These are phyloP conservation scores for Eumaeus atala DNA, from an alignment of 1,140 invertebrate species.

Conservation along the genomic window DNA sequence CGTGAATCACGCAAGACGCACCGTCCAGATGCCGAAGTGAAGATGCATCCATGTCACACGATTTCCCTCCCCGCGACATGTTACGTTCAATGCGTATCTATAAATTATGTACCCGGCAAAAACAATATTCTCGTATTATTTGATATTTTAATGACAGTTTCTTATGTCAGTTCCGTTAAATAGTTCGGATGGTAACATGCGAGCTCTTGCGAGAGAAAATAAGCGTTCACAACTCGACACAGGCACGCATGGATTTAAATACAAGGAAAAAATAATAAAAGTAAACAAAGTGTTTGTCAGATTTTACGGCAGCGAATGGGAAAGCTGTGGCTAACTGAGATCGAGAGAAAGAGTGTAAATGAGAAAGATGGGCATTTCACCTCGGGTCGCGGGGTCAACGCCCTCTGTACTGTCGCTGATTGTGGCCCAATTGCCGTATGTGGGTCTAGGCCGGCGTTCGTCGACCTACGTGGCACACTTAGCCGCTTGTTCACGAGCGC, in stretches of 20 bases:
- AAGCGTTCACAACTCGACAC: slow-evolving; percentile 28
- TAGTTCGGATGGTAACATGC: slow-evolving; percentile 62
- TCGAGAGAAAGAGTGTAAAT: slow-evolving; percentile 70
- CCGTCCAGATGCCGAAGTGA: slow-evolving; percentile 20
- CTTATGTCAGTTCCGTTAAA: slow-evolving; percentile 61
- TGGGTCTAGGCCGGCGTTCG: slow-evolving; percentile 74
- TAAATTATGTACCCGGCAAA: slow-evolving; percentile 32
- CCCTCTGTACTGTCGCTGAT: slow-evolving; percentile 71
- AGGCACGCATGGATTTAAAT: slow-evolving; percentile 14
- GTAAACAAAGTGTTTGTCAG: too few species aligned
- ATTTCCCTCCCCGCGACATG: not conserved
- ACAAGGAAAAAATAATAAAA: slow-evolving; percentile 2
- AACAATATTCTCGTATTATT: slow-evolving; percentile 43
- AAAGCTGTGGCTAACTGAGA: slow-evolving; percentile 50
- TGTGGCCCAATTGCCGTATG: slow-evolving; percentile 73
- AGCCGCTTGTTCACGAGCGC: slow-evolving; percentile 50
- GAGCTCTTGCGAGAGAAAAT: slow-evolving; percentile 51
- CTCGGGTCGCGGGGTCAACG: slow-evolving; percentile 58
- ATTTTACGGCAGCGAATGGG: slow-evolving; percentile 27
- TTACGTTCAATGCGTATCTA: slow-evolving; percentile 23
- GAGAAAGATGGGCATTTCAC: slow-evolving; percentile 71
- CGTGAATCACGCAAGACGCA: slow-evolving; percentile 34
- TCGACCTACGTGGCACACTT: slow-evolving; percentile 69
- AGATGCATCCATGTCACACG: too few species aligned
- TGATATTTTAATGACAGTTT: slow-evolving; percentile 64